These are phyloP conservation scores for Temnothorax curvispinosus DNA, from an alignment of 1,140 invertebrate genomes.

Conservation along the genomic window DNA sequence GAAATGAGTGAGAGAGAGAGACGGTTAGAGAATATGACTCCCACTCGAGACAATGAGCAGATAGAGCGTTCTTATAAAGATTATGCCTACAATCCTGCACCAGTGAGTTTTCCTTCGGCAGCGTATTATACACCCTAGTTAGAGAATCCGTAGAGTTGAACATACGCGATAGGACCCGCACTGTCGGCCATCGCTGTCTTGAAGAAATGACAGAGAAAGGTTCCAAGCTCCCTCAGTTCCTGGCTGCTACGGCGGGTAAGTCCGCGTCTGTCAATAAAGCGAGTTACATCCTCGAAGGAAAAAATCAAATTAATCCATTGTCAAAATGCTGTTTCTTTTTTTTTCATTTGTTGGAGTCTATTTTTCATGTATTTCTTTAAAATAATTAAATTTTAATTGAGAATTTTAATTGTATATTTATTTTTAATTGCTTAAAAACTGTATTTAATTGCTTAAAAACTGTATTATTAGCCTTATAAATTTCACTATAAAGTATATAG, in stretches of 20 bases:
- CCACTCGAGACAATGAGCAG: conserved; percentile 68
- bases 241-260: conserved; percentile 88
- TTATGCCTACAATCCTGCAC: conserved; percentile 77
- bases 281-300: no score
- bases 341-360: no score
- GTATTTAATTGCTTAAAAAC: no score
- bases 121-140: conserved; percentile 62
- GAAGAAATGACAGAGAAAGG: conserved; percentile 86
- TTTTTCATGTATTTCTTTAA: no score
- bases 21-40: conserved; percentile 65
- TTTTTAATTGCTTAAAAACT: no score
- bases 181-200: not conserved
- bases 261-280: conserved; percentile 41
- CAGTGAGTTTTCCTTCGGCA: conserved; percentile 72
- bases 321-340: no score
- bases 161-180: not conserved
- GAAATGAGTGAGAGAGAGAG: conserved; percentile 31
- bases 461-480: no score
- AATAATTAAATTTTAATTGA: no score
- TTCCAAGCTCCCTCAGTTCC: conserved; percentile 87
- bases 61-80: conserved; percentile 81
- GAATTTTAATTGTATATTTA: no score
- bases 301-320: no score
- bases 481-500: no score
- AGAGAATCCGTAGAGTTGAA: not conserved